phyloP scores from a whole-genome alignment of 2,113 vertebrate genomes.

The Gobiocypris rarus region DNA sequence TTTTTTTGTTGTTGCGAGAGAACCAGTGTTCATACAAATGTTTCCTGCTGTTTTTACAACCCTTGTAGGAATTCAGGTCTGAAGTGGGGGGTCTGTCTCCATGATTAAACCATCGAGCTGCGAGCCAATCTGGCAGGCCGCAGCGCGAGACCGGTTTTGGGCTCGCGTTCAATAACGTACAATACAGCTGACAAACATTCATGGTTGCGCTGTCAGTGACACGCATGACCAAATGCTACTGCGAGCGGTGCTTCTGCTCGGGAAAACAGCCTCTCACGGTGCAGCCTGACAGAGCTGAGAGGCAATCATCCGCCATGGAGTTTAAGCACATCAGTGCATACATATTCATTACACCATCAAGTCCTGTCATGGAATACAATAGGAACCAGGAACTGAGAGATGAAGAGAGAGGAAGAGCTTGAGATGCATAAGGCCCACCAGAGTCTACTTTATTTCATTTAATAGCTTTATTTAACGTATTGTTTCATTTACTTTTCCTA shows the following conservation, averaged over 20 bases:
- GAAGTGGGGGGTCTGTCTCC: conserved; percentile 18
- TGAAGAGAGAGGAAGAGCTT: not conserved
- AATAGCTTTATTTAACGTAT: not conserved
- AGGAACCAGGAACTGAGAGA: conserved; percentile 22
- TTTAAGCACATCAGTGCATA: conserved; percentile 33
- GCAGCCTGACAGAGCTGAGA: conserved; percentile 25
- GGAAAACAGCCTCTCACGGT: conserved; percentile 5
- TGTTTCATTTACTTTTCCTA: not conserved
- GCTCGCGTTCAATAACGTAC: conserved; percentile 28
- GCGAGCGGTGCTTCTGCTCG: not conserved
- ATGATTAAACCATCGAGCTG: conserved; percentile 7
- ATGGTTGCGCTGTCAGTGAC: conserved; percentile 20
- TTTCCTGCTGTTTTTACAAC: conserved; percentile 16
- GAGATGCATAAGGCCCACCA: conserved; percentile 1
- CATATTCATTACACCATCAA: conserved; percentile 54
- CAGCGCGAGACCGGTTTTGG: not conserved
- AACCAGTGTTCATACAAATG: conserved; percentile 19
- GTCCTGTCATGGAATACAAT: conserved; percentile 28
- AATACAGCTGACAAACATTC: conserved; percentile 37
- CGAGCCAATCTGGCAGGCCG: conserved; percentile 15
- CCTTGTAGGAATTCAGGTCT: not conserved
- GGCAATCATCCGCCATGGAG: conserved; percentile 26
- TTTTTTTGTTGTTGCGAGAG: not conserved
- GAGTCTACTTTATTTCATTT: conserved; percentile 1
- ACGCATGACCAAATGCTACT: conserved; percentile 16